Base-by-base conservation (phyloP, 2,888 invertebrate genomes). In the Platycheirus albimanus region DNA sequence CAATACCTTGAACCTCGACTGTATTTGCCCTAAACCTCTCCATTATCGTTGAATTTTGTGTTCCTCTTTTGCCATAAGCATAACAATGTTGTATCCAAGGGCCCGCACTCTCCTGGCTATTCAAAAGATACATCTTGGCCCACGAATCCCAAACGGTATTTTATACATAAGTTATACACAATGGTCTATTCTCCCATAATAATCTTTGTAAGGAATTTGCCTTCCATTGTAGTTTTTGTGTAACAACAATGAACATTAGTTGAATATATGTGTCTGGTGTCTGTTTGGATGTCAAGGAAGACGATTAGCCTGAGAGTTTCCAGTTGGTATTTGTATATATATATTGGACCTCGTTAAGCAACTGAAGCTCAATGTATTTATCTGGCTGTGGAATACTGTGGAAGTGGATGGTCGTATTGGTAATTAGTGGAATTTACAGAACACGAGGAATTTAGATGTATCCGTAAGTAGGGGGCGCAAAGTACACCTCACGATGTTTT, bases 391-490 rank as follows among this genome's bases (percentile, higher is more conserved):
- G n/a, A n/a, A n/a, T n/a, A n/a, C n/a, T n/a, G n/a, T n/a, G n/a
- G n/a, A n/a, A n/a, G n/a, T 28, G 28, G 28, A 51, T 51, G 49
- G 49, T 13, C 15, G 33, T 38, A 47, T 70, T 63, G 71, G 56
- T 72, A 63, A 72, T 72, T 72, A 63, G 63, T 72, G 63, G 33
- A 72, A 51, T 24, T 51, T 61, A 70, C 41, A 38, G 20, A 47
- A 43, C 67, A 47, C 10, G 56, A 36, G 33, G 47, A 70, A 54
- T 49, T 58, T 36, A 36, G 11, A 58, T 49, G 58, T 41, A 71
- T 36, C 20, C 8, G 19, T 38, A 56, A 33, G 71, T 43, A 61
- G 70, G 10, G 13, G 51, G 70, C 30, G 41, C 19, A 61, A 61
- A 52, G 43, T 52, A 72, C 36, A 47, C 20, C 28, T 64, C 74